Evolutionary conservation across 2,888 invertebrate species (phyloP).

Genomic region (Chalcis sispes): DNA sequence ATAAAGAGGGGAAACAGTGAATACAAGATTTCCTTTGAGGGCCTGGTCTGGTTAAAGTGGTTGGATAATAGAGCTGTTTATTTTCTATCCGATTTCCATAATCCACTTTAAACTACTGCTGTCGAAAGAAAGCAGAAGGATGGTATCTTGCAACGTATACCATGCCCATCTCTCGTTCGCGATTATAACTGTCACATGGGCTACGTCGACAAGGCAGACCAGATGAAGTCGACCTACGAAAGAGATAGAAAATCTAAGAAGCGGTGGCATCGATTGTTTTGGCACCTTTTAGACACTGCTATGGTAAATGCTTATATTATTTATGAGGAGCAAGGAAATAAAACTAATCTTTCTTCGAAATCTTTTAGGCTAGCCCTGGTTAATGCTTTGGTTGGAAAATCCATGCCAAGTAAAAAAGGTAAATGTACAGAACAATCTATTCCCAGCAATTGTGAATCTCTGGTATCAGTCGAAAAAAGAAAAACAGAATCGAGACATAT

Average conservation of each 20-base stretch:
- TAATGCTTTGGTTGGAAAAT: neutral
- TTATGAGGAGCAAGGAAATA: neutral
- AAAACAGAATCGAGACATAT: neutral
- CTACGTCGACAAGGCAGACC: conserved; percentile 51
- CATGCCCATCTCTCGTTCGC: neutral
- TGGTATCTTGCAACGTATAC: neutral
- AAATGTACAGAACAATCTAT: neutral
- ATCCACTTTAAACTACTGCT: conserved; percentile 52
- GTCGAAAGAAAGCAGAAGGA: neutral
- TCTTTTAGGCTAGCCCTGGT: neutral
- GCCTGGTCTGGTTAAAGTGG: conserved; percentile 58
- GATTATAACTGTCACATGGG: conserved; percentile 46
- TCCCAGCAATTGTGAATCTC: neutral
- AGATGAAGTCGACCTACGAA: conserved; percentile 41
- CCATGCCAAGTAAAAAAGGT: conserved; percentile 1
- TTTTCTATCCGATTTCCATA: conserved; percentile 61
- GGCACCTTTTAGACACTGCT: conserved; percentile 46
- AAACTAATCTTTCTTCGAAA: neutral
- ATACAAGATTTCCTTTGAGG: conserved; percentile 59
- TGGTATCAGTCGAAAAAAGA: conserved; percentile 8
- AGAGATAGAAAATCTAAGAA: conserved; percentile 47
- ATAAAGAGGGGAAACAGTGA: conserved; percentile 61
- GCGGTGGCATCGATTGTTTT: conserved; percentile 55
- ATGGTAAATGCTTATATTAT: neutral
- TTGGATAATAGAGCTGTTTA: conserved; percentile 62